Percentiles rank a stretch among this genome's conserved stretches.
phyloP scores from a whole-genome alignment of 2,113 vertebrate genomes.

The Rhinoderma darwinii region DNA sequence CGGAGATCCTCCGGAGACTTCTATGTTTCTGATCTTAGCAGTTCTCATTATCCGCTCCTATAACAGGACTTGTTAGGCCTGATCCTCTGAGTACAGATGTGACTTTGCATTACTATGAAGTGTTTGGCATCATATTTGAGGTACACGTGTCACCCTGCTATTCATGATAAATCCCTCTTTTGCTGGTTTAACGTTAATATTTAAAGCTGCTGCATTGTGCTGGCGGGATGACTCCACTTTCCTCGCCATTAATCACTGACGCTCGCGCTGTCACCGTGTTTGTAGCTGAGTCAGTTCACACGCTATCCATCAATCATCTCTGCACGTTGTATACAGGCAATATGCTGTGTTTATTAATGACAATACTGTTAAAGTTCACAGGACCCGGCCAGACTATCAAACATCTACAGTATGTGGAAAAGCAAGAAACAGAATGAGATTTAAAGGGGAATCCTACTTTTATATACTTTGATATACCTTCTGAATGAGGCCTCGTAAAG shows the following conservation, averaged over 20 bases:
- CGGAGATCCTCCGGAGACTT: neutral
- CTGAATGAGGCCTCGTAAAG: too few species aligned
- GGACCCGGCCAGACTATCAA: too few species aligned
- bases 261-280: neutral
- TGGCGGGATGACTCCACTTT: neutral
- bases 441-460: too few species aligned
- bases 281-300: neutral
- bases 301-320: neutral
- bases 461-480: too few species aligned
- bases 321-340: neutral
- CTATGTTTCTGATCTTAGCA: neutral
- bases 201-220: neutral
- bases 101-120: neutral
- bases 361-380: neutral
- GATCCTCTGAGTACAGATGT: neutral
- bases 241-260: neutral
- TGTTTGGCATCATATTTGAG: neutral
- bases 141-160: neutral
- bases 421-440: too few species aligned
- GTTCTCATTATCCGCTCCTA: neutral
- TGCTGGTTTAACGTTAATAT: conserved; percentile 29
- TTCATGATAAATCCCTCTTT: neutral
- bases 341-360: neutral
- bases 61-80: neutral
- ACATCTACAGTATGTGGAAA: too few species aligned